Evolutionary conservation across 2,797 vertebrate genomes (phyloP).

Genomic region (Carapus acus): DNA sequence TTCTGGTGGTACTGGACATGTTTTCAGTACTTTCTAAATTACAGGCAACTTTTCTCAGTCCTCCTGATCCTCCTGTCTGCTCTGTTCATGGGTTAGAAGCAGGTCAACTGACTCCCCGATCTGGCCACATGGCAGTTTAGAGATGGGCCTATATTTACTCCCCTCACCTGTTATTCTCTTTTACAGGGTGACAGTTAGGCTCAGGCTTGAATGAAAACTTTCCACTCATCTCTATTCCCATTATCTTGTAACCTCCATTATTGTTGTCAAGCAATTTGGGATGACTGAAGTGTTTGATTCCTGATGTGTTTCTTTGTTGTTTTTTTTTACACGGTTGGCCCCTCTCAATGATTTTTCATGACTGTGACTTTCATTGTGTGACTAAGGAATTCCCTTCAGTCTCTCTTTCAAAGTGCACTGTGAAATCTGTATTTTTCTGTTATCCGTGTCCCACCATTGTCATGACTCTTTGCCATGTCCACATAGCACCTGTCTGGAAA

Average conservation of each 20-base stretch:
- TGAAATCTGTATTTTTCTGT: too few relatives aligned
- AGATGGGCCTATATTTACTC: conserved; percentile 69
- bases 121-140: conserved; percentile 48
- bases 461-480: conserved; percentile 10
- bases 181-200: conserved; percentile 64
- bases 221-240: conserved; percentile 41
- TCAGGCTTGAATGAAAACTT: conserved; percentile 51
- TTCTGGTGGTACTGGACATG: too few relatives aligned
- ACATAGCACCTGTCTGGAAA: conserved; percentile 10
- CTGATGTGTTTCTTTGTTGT: conserved; percentile 28
- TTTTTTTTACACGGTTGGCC: too few relatives aligned
- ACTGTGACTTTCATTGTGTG: too few relatives aligned
- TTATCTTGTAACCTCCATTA: conserved; percentile 34
- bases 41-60: too few relatives aligned
- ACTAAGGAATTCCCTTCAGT: too few relatives aligned
- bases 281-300: conserved; percentile 11
- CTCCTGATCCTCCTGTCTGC: conserved; percentile 11
- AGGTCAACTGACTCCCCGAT: conserved; percentile 5
- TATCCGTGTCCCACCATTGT: too few relatives aligned
- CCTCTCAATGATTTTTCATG: too few relatives aligned
- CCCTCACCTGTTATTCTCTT: conserved; percentile 67
- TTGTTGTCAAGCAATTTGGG: conserved; percentile 14
- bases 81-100: conserved; percentile 15
- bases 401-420: too few relatives aligned
- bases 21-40: too few relatives aligned